Base-by-base conservation (phyloP, 2,113 vertebrate genomes). In the Leuciscus idus region DNA sequence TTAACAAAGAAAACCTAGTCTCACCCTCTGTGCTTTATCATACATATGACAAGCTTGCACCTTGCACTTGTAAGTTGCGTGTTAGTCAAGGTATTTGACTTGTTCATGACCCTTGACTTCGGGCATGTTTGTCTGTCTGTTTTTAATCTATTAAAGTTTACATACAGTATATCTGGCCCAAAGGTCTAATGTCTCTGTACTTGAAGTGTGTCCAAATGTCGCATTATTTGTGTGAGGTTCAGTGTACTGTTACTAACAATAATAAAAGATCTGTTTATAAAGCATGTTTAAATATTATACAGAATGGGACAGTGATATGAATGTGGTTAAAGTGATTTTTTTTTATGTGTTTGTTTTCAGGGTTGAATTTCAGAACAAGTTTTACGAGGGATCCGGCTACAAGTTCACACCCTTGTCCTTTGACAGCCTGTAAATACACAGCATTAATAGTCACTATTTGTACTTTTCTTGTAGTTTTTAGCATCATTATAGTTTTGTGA, bases 341-440 rank as follows among this genome's bases (percentile, higher is more conserved):
- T 52, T 48, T 72, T 70, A 62, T 83, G 17, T 79, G 13, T 57
- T 83, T 55, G 48, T 39, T 81, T 88, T 79, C 55, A 88, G 87
- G 87, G 62, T 88, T 62, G 87, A 88, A 64, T 88, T 88, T 66
- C 87, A 88, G 64, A 88, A 84, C 84, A 88, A 73, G 84, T 88
- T 88, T 84, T 86, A 88, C 15, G 76, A 88, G 46, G 84, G 84
- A 84, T 21, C 73, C 9, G 84, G 87, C 68, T 33, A 83, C 19
- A 85, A 85, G 73, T 88, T 88, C 46, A 85, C 79, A 70, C 87
- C 84, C 2, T 62, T 88, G 72, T 85, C 84, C 28, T 79, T 88
- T 28, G 75, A 36, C 55, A 66, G 50, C 17, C n/a, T 86, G 15
- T 30, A 36, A 85, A 88, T 50, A 85, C 39, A 23, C 74, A 55